phyloP scores from a whole-genome alignment of 2,797 vertebrate genomes.

The Australoheros facetus region DNA sequence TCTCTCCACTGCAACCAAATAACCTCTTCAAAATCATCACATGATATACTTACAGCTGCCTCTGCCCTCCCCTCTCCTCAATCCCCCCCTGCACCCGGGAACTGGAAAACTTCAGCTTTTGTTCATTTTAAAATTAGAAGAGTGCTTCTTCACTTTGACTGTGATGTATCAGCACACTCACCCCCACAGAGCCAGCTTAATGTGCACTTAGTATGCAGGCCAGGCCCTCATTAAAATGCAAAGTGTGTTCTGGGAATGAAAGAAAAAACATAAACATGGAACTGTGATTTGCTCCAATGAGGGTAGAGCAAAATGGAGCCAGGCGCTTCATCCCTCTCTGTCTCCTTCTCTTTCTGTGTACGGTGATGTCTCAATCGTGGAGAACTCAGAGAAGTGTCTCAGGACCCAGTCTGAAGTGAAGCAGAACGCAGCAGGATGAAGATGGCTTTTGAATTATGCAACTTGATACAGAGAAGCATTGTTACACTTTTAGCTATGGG shows the following conservation, averaged over 20 bases:
- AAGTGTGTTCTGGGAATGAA: conserved; percentile 67
- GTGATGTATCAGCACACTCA: conserved; percentile 65
- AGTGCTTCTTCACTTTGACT: conserved; percentile 65
- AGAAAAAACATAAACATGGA: conserved; percentile 64
- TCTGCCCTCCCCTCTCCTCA: not conserved
- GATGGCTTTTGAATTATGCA: conserved; percentile 73
- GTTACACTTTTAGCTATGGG: conserved; percentile 67
- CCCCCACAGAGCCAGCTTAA: conserved; percentile 67
- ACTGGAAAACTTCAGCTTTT: conserved; percentile 59
- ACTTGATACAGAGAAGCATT: conserved; percentile 61
- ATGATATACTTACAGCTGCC: conserved; percentile 32
- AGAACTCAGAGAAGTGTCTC: conserved; percentile 45
- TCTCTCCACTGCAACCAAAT: conserved; percentile 39
- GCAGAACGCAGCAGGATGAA: conserved; percentile 50
- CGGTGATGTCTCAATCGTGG: conserved; percentile 60
- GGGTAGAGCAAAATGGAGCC: conserved; percentile 50
- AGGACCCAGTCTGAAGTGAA: conserved; percentile 41
- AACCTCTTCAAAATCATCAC: conserved; percentile 52
- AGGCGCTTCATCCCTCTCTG: not conserved
- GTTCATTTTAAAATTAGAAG: conserved; percentile 71
- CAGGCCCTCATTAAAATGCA: conserved; percentile 76
- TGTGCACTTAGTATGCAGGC: conserved; percentile 77
- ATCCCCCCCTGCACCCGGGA: not conserved
- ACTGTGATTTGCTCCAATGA: conserved; percentile 73
- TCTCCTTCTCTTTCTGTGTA: not conserved